phyloP scores from a whole-genome alignment of 2,113 vertebrate genomes.

The Heliornis fulica region DNA sequence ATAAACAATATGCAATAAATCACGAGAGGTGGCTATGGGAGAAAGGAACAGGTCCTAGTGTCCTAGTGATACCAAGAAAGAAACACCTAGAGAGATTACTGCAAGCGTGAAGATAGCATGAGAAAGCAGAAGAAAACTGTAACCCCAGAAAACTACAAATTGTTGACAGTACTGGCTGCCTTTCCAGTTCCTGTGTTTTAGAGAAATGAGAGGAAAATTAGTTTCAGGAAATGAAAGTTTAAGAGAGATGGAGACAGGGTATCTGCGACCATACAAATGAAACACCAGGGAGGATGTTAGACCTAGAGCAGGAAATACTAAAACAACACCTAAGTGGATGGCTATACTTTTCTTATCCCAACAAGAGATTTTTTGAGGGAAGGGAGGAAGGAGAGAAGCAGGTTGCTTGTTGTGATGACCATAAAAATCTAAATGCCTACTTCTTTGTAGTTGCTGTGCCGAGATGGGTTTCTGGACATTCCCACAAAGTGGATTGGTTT shows the following conservation, averaged over 20 bases:
- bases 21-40: not conserved
- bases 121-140: not conserved
- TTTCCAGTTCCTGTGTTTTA: not conserved
- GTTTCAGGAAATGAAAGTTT: not conserved
- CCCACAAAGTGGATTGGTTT: not conserved
- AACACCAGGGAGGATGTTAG: not conserved
- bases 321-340: not conserved
- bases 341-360: not conserved
- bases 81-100: not conserved
- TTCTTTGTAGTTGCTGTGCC: not conserved
- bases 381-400: not conserved
- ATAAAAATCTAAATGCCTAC: not conserved
- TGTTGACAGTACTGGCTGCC: not conserved
- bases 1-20: not conserved
- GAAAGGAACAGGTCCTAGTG: not conserved
- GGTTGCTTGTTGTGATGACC: not conserved
- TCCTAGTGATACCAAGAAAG: not conserved
- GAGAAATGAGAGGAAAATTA: not conserved
- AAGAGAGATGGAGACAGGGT: not conserved
- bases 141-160: not conserved
- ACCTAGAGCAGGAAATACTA: not conserved
- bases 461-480: not conserved
- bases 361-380: rapidly evolving
- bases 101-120: not conserved
- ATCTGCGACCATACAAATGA: not conserved